Evolutionary conservation across 2,113 vertebrate genomes (phyloP).

Genomic region (Brachypteracias leptosomus): DNA sequence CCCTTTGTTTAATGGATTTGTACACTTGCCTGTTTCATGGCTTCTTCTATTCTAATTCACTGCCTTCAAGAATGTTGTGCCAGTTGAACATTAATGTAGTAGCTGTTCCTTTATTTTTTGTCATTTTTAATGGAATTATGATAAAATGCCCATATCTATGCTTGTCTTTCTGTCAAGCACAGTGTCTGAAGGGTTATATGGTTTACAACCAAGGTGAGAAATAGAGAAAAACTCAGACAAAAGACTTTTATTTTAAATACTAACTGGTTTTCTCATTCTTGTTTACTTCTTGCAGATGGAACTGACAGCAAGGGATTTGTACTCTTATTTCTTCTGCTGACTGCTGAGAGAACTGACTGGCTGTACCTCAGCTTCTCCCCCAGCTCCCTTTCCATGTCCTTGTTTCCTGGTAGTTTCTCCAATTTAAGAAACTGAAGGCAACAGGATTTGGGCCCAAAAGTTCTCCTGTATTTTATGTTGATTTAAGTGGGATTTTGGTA

Average conservation of each 20-base stretch:
- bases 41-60: background rate
- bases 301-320: background rate
- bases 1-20: background rate
- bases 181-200: background rate
- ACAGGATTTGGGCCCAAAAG: background rate
- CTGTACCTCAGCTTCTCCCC: background rate
- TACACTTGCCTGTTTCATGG: background rate
- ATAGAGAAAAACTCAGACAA: background rate
- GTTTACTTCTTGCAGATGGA: background rate
- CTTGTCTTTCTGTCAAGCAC: background rate
- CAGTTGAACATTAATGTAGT: background rate
- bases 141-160: background rate
- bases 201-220: background rate
- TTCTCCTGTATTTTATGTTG: conserved; percentile 1
- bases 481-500: background rate
- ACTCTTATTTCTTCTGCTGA: background rate
- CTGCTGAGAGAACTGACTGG: background rate
- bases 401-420: background rate
- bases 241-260: background rate
- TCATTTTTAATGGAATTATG: background rate
- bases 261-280: background rate
- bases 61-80: background rate
- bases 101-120: background rate
- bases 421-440: background rate
- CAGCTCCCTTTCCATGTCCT: background rate